Evolutionary conservation across 2,888 invertebrate genomes (phyloP), one percentile per base, ranked within the genome.

Genomic region (Himalopsyche tibetana): DNA sequence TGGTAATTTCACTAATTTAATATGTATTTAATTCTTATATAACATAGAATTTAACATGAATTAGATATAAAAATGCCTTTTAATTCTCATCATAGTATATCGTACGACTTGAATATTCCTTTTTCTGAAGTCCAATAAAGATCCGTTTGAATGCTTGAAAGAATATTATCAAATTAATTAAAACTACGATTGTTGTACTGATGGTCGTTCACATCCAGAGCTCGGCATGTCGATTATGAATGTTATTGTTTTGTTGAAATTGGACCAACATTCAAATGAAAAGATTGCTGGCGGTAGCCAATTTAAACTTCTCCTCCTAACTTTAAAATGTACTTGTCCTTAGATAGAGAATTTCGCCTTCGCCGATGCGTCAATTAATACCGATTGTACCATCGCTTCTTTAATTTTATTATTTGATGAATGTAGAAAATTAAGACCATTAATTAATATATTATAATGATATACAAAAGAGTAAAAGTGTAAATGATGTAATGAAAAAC

Each of bases 371-470:
- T 74, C 74, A 38, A 74, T 74, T 74, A 38, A 74, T 36, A 36
- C 74, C 36, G 36, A 74, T 74, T 74, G 74, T 74, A 74, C 74
- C 74, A 74, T 74, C 74, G 74, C 74, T 74, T 74, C 38, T 74
- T 74, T 74, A 38, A 74, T 74, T 74, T 74, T 74, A 74, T 74
- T 74, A 38, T 74, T 74, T 74, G 74, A 74, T 74, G 74, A 74
- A 74, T 15, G 74, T 74, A 74, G 74, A 74, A 12, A 74, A 36
- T 74, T 74, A 74, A 38, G 74, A 74, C 74, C 74, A 74, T 74
- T 74, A 74, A 74, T 74, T 74, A 74, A 38, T 74, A 74, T 74
- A 74, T 74, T 74, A 74, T 74, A 74, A 36, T 38, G 36, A 74
- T 74, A 74, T 74, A 74, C 74, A 38, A 69, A 28, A 74, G 38